Evolutionary conservation across 2,888 invertebrate genomes (phyloP), one percentile per base, ranked within the genome.

Genomic region (Apamea monoglypha): DNA sequence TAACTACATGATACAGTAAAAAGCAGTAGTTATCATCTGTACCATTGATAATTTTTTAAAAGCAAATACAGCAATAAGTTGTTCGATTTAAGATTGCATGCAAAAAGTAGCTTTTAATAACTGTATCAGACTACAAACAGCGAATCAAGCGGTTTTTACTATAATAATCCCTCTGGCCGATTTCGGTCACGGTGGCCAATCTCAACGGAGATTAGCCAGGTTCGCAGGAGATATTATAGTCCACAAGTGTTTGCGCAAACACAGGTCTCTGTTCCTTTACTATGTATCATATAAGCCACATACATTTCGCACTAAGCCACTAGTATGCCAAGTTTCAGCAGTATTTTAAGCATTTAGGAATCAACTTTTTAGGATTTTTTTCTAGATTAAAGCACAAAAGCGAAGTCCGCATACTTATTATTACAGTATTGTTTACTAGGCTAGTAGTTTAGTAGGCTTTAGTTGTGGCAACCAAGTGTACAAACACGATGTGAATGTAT

Each of bases 361-460:
- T 76, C 61, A 50, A 68, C n/a, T 53, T 36, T 32, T 36, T 25
- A 80, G 14, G 10, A n/a, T n/a, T 44, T 1, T 36, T 56, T 47
- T 7, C 47, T 77, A 40, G 16, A 50, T 59, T 32, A 47, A 67
- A 83, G 53, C 44, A 70, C 56, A 75, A 71, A 8, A 50, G 44
- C 74, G 16, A 74, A 50, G 59, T 80, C 44, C 80, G 40, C 50
- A 84, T 59, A 69, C 21, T 29, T 69, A 76, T 40, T 79, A 36
- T 8, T 64, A 36, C 6, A 36, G 36, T 64, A 64, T 36, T n/a
- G n/a, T n/a, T n/a, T n/a, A n/a, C n/a, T n/a, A n/a, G n/a, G n/a
- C n/a, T n/a, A n/a, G n/a, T n/a, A n/a, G n/a, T n/a, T n/a, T n/a
- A n/a, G n/a, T n/a, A n/a, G n/a, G n/a, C 10, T 36, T 25, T 2